Conservation (phyloP, 1,140 invertebrate species). For the Halyomorpha halys region DNA sequence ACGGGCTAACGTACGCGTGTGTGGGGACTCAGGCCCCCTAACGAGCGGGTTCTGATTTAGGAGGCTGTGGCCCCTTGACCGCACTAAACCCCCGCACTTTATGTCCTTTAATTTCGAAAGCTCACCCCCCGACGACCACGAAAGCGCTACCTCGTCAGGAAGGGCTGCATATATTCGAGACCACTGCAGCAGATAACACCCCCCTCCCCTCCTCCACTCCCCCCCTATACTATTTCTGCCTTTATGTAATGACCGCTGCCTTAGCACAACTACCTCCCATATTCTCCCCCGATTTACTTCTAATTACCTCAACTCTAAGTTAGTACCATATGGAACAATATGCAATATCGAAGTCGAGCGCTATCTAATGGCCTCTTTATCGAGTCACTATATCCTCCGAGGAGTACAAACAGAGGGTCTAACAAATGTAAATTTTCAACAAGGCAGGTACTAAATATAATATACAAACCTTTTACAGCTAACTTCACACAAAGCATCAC, state of each 20-base stretch:
- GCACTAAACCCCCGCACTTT: conserved; percentile 19
- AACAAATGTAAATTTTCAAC: too few relatives aligned
- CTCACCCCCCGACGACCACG: neutral
- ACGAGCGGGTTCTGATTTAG: neutral
- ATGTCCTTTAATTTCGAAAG: conserved; percentile 21
- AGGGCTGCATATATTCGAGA: conserved; percentile 9
- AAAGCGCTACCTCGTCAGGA: conserved; percentile 10
- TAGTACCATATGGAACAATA: too few relatives aligned
- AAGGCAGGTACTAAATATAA: too few relatives aligned
- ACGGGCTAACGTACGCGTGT: neutral
- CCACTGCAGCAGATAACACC: neutral
- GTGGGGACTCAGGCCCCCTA: neutral
- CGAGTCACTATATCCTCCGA: too few relatives aligned
- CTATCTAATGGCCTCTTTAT: too few relatives aligned
- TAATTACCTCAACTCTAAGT: neutral
- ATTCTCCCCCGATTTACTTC: conserved; percentile 40
- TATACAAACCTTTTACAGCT: too few relatives aligned
- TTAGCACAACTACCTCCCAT: neutral
- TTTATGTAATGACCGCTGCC: neutral
- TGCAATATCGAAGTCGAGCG: too few relatives aligned
- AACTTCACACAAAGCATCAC: too few relatives aligned
- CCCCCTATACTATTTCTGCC: neutral
- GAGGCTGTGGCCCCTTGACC: neutral
- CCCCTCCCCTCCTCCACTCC: neutral
- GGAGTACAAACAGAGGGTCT: too few relatives aligned